Conservation (phyloP, 2,113 vertebrate species). For the Callionymus lyra region DNA sequence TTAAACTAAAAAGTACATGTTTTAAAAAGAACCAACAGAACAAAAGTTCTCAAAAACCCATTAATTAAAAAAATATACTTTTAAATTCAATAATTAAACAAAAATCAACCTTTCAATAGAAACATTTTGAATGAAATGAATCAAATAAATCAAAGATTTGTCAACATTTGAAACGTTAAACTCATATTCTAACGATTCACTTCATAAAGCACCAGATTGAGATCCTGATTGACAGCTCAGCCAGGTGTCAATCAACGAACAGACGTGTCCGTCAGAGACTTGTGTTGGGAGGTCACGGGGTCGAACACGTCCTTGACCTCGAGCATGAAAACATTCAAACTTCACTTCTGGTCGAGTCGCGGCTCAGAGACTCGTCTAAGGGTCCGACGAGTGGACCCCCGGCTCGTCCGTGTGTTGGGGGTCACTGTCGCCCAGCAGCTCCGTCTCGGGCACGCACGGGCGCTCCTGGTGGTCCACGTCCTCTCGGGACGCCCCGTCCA, state of each 20-base stretch:
- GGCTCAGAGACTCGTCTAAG: slow-evolving; percentile 56
- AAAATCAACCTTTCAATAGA: too few relatives aligned
- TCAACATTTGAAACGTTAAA: too few relatives aligned
- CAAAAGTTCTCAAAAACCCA: too few relatives aligned
- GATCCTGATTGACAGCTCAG: too few relatives aligned
- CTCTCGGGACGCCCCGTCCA: slow-evolving; percentile 66
- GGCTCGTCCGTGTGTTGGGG: slow-evolving; percentile 70
- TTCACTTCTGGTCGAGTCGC: slow-evolving; percentile 41
- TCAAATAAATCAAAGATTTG: too few relatives aligned
- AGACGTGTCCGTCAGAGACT: slow-evolving; percentile 10
- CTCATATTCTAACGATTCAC: too few relatives aligned
- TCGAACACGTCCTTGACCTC: slow-evolving; percentile 10
- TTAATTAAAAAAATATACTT: too few relatives aligned
- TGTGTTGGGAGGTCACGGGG: slow-evolving; percentile 4
- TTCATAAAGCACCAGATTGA: too few relatives aligned
- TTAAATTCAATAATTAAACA: too few relatives aligned
- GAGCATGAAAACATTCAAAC: slow-evolving; percentile 41
- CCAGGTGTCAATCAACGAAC: not conserved
- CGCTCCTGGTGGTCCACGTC: slow-evolving; percentile 69
- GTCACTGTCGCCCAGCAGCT: slow-evolving; percentile 83
- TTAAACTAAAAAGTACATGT: too few relatives aligned
- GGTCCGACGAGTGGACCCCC: slow-evolving; percentile 68
- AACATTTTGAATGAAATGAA: too few relatives aligned
- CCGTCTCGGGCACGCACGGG: slow-evolving; percentile 81
- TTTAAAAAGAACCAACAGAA: too few relatives aligned